These are phyloP conservation scores for Rhinoderma darwinii DNA, from an alignment of 2,113 vertebrate genomes.

Conservation along the genomic window DNA sequence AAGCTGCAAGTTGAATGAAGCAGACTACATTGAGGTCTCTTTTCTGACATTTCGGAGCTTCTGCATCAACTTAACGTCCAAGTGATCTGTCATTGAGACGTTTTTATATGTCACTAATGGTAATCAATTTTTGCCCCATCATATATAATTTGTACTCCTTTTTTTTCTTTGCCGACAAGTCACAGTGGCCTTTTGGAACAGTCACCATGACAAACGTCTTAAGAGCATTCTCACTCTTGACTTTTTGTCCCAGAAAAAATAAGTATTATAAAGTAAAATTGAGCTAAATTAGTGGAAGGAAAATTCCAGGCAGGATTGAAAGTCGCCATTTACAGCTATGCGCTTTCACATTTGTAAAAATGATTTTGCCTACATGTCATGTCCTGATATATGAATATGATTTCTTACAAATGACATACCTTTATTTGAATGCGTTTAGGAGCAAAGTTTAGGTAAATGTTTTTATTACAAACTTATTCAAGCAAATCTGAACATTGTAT, in stretches of 20 bases:
- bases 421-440: slow-evolving; percentile 13
- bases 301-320: neutral
- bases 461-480: slow-evolving; percentile 27
- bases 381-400: slow-evolving; percentile 5
- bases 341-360: neutral
- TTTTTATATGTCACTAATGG: neutral
- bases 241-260: neutral
- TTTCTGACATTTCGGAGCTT: neutral
- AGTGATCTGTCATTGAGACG: neutral
- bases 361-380: neutral
- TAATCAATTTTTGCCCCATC: slow-evolving; percentile 1
- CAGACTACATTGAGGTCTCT: neutral
- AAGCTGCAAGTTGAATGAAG: neutral
- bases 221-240: neutral
- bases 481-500: slow-evolving; percentile 6
- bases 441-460: slow-evolving; percentile 37
- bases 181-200: neutral
- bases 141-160: slow-evolving; percentile 17
- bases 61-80: neutral
- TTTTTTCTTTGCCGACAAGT: neutral
- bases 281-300: neutral
- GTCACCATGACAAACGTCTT: slow-evolving; percentile 10
- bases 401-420: slow-evolving; percentile 10
- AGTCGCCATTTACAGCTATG: neutral
- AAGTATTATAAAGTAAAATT: neutral